Evolutionary conservation across 2,797 vertebrate species (phyloP), one percentile per base, ranked within the genome.

Genomic region (Glossophaga mutica): DNA sequence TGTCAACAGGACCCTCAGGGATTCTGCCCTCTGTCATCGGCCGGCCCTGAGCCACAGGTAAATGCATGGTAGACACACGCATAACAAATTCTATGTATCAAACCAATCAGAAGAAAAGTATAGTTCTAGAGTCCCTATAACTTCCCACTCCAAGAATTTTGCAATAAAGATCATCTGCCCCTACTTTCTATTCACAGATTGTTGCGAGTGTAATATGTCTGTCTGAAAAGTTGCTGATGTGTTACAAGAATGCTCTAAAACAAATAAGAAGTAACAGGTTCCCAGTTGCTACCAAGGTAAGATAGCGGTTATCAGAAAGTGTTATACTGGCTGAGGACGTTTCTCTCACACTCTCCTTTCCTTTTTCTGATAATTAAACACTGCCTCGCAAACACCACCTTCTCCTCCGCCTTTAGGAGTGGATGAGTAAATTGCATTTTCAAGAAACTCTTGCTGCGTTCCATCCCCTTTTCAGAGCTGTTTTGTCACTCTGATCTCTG

Each of bases 321-420:
- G 85, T 74, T 73, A 32, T 10, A 21, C 55, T 57, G 87, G 50
- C 55, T 6, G 29, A 93, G 46, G 71, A 68, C 68, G 46, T 22
- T 91, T 81, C 6, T 9, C 44, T 88, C 24, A 19, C 37, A 19
- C 22, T n/a, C 74, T 46, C 24, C n/a, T 81, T 84, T 87, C 34
- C 39, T 50, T 93, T 92, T 83, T 39, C 91, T 78, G 94, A 65
- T 94, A 96, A 96, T 94, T 96, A 97, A 94, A 94, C 82, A 74
- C 50, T 59, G 18, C 70, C 82, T 74, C 70, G 52, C 59, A 76
- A 85, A 88, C 44, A 42, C 15, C 34, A 21, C 50, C 19, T 42
- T 59, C 94, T 65, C 16, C 18, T 90, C 77, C 57, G 18, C 50
- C 76, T 96, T 82, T 73, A 50, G 89, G 29, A 86, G 32, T 70